Conservation (phyloP, 1,140 invertebrate genomes). For the Tetramorium simillimum region DNA sequence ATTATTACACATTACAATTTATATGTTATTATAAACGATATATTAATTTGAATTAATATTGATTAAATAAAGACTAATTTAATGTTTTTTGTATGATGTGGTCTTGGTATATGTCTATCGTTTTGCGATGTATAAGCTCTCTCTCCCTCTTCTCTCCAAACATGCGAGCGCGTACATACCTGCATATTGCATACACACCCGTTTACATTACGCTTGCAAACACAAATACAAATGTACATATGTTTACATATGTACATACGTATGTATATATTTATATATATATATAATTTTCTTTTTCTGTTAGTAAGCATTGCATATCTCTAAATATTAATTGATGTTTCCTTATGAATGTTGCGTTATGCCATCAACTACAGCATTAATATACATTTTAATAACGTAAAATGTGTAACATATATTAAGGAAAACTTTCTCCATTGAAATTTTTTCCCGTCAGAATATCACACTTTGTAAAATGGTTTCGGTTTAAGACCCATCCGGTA, state of each 20-base stretch:
- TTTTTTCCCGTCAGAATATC: neutral
- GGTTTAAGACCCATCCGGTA: neutral
- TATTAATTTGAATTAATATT: neutral
- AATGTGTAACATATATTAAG: neutral
- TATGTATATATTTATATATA: neutral
- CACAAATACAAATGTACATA: neutral
- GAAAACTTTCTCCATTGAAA: neutral
- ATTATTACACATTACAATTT: constrained; percentile 5
- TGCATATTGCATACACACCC: no score
- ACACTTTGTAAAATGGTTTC: neutral
- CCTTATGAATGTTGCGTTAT: neutral
- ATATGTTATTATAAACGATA: neutral
- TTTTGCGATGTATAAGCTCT: neutral
- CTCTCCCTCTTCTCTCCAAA: neutral
- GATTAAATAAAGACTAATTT: neutral
- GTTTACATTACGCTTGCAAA: no score
- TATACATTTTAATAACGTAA: constrained; percentile 5
- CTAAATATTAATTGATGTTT: neutral
- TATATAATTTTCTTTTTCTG: neutral
- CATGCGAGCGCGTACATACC: no score
- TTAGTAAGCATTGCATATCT: neutral
- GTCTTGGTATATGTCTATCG: neutral
- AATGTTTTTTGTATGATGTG: neutral
- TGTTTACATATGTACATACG: neutral
- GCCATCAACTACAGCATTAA: neutral